These are phyloP conservation scores for Musca vetustissima DNA, from an alignment of 1,140 invertebrate species.

Conservation along the genomic window DNA sequence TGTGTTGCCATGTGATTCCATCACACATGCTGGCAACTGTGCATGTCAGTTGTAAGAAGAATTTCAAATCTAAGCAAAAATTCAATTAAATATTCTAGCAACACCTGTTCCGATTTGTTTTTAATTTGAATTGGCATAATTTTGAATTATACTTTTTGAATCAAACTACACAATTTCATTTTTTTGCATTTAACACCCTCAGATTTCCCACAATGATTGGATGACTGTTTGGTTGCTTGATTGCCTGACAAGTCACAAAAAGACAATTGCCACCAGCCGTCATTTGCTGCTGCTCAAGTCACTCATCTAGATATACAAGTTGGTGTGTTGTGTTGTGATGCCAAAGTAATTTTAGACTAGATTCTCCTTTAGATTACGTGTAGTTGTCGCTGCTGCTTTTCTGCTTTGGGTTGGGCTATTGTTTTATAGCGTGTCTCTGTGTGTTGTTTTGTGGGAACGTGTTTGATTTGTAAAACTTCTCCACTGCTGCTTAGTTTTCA, in stretches of 20 bases:
- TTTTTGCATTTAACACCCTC: constrained; percentile 5
- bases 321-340: no score
- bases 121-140: constrained; percentile 6
- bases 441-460: background rate
- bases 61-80: no score
- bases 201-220: background rate
- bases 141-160: background rate
- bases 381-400: background rate
- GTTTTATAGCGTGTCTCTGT: no score
- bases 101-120: constrained; percentile 2
- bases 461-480: background rate
- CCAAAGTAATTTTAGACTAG: constrained; percentile 16
- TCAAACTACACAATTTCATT: background rate
- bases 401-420: no score
- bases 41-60: background rate
- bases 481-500: background rate
- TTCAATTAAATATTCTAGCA: background rate
- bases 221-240: no score
- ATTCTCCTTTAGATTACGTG: constrained; percentile 14
- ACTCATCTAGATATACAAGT: no score
- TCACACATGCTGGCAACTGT: background rate
- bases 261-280: no score
- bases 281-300: no score
- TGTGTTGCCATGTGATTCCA: no score
- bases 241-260: no score